These are phyloP conservation scores for Bimastos eiseni DNA, from an alignment of 2,888 invertebrate species.

Conservation along the genomic window DNA sequence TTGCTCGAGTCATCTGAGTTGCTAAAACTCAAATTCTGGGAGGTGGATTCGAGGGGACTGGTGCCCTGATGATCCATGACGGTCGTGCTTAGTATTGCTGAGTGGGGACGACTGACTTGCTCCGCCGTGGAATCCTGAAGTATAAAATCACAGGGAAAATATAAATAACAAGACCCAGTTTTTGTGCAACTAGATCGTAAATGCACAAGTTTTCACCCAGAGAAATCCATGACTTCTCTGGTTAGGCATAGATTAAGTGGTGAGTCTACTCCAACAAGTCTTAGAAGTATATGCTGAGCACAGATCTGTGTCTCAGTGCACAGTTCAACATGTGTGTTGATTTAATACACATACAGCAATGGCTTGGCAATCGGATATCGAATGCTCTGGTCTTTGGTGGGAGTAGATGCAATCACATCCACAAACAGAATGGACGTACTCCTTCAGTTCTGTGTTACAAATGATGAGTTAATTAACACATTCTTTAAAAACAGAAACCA, in stretches of 20 bases:
- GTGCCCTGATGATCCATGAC: conserved; percentile 17
- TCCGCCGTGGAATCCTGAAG: conserved; percentile 16
- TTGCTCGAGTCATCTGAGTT: conserved; percentile 21
- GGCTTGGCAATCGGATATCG: too few relatives aligned
- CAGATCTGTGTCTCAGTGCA: too few relatives aligned
- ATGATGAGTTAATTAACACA: too few relatives aligned
- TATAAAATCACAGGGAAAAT: not conserved
- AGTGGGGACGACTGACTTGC: conserved; percentile 15
- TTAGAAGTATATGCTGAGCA: not conserved
- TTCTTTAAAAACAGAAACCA: too few relatives aligned
- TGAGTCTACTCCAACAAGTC: too few relatives aligned
- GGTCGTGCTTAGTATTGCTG: conserved; percentile 23
- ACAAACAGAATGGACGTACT: too few relatives aligned
- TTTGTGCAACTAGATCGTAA: not conserved
- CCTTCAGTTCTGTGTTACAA: too few relatives aligned
- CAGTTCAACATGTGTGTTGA: too few relatives aligned
- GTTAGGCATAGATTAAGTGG: not conserved
- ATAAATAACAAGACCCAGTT: not conserved
- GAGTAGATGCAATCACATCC: too few relatives aligned
- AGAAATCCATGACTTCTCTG: not conserved
- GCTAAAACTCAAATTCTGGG: conserved; percentile 24
- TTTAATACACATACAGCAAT: too few relatives aligned
- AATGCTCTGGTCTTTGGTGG: too few relatives aligned
- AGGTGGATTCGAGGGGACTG: conserved; percentile 23
- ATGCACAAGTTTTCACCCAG: not conserved